Evolutionary conservation across 2,797 vertebrate species (phyloP).

Genomic region (Thalassophryne amazonica): DNA sequence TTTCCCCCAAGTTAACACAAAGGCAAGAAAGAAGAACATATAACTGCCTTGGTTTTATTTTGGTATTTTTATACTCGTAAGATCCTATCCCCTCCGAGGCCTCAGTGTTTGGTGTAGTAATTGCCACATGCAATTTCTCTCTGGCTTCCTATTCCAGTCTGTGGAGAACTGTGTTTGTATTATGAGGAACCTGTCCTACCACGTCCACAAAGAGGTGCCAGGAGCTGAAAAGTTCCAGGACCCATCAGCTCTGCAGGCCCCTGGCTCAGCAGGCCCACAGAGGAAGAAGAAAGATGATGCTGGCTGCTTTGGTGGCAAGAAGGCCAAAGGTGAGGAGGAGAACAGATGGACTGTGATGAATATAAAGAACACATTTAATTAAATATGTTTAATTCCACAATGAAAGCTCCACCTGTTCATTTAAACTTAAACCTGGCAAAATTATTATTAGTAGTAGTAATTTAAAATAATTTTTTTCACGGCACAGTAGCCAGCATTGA

Average conservation of each 20-base stretch:
- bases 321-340: slow-evolving; percentile 88
- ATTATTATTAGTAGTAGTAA: background rate
- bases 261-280: slow-evolving; percentile 81
- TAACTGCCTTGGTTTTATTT: too few relatives aligned
- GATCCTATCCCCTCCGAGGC: too few relatives aligned
- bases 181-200: slow-evolving; percentile 98
- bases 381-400: background rate
- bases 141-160: slow-evolving; percentile 74
- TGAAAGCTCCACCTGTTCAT: background rate
- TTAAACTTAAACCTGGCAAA: background rate
- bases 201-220: slow-evolving; percentile 97
- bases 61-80: too few relatives aligned
- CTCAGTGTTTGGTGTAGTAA: background rate
- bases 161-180: slow-evolving; percentile 99
- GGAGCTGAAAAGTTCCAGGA: slow-evolving; percentile 94
- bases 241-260: slow-evolving; percentile 73
- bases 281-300: slow-evolving; percentile 96
- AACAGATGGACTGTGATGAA: background rate
- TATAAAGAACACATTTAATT: background rate
- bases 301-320: slow-evolving; percentile 97
- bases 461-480: background rate
- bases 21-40: background rate
- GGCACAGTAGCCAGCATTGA: background rate
- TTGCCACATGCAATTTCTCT: background rate
- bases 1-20: too few relatives aligned